Percentiles rank a stretch among this genome's conserved stretches.
phyloP scores from a whole-genome alignment of 2,888 invertebrate species.

The Caenorhabditis sulstoni region DNA sequence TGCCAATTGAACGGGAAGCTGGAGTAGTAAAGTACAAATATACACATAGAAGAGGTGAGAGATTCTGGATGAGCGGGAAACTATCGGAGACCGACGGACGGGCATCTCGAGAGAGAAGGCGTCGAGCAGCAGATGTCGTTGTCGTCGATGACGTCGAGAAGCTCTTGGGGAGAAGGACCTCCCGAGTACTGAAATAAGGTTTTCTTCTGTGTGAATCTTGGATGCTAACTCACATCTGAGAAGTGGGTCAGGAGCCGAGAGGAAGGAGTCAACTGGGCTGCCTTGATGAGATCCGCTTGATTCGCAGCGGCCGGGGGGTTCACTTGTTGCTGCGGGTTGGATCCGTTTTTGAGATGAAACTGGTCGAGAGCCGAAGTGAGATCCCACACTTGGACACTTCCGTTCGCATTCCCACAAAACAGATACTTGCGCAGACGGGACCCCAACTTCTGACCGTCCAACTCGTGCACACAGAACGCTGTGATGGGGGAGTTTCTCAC shows the following conservation, averaged over 20 bases:
- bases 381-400: slow-evolving; percentile 97
- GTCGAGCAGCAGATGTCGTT: slow-evolving; percentile 87
- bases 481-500: slow-evolving; percentile 95
- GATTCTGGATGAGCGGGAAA: background rate
- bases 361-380: slow-evolving; percentile 94
- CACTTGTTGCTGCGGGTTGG: slow-evolving; percentile 39
- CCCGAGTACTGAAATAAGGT: slow-evolving; percentile 57
- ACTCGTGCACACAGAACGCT: slow-evolving; percentile 96
- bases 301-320: slow-evolving; percentile 37
- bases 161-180: slow-evolving; percentile 92
- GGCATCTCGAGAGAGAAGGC: slow-evolving; percentile 39
- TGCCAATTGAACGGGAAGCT: slow-evolving; percentile 16
- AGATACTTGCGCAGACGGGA: slow-evolving; percentile 90
- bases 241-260: slow-evolving; percentile 6
- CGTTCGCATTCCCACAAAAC: slow-evolving; percentile 93
- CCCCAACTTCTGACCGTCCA: slow-evolving; percentile 95
- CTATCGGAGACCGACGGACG: slow-evolving; percentile 25
- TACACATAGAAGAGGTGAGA: slow-evolving; percentile 30
- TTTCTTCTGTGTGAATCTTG: slow-evolving; percentile 2
- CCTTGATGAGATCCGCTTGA: slow-evolving; percentile 37
- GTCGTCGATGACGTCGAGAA: slow-evolving; percentile 92
- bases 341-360: slow-evolving; percentile 81
- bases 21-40: slow-evolving; percentile 9
- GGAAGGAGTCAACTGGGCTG: slow-evolving; percentile 19
- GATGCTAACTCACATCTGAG: slow-evolving; percentile 20